Conservation (phyloP, 2,113 vertebrate species). For the Motacilla alba region DNA sequence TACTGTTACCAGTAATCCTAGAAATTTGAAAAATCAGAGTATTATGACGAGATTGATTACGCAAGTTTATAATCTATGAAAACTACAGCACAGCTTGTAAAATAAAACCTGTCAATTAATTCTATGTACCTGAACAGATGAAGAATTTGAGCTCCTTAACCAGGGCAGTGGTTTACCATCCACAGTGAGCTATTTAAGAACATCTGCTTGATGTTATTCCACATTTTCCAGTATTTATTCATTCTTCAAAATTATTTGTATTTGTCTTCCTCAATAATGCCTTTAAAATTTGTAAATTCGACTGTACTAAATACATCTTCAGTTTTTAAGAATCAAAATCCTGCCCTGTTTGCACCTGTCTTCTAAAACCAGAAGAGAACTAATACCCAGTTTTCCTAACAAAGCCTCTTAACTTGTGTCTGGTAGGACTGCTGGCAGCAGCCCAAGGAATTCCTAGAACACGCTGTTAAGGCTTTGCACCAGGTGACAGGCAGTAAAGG, state of each 20-base stretch:
- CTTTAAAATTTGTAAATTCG: not conserved
- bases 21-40: not conserved
- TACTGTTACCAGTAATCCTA: not conserved
- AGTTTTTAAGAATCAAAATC: not conserved
- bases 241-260: not conserved
- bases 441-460: not conserved
- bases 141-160: not conserved
- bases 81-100: not conserved
- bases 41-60: not conserved
- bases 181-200: not conserved
- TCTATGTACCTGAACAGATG: not conserved
- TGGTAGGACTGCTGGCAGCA: not conserved
- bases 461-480: not conserved
- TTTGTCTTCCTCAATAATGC: not conserved
- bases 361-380: not conserved
- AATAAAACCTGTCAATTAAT: not conserved
- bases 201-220: not conserved
- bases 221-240: not conserved
- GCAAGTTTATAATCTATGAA: not conserved
- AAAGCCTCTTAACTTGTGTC: not conserved
- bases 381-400: not conserved
- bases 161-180: not conserved
- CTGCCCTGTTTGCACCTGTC: not conserved
- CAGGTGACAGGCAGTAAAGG: not conserved
- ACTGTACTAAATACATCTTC: not conserved